Evolutionary conservation across 2,113 vertebrate species (phyloP).

Genomic region (Epinephelus lanceolatus): DNA sequence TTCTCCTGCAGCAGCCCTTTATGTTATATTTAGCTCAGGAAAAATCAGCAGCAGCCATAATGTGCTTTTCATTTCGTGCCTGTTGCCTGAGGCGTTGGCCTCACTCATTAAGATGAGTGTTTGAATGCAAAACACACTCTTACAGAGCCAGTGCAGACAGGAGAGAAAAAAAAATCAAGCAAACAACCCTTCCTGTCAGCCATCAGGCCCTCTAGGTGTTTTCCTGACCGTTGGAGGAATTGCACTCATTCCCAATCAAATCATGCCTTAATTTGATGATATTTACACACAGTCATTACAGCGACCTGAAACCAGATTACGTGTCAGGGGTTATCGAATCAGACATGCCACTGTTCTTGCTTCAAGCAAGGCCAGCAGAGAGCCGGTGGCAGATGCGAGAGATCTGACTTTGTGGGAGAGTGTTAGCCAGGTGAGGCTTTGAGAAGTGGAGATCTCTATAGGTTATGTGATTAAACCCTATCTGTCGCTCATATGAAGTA

Average conservation of each 20-base stretch:
- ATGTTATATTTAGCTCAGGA: conserved; percentile 71
- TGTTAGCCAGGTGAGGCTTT: conserved; percentile 28
- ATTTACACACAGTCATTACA: conserved; percentile 63
- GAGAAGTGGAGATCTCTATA: neutral
- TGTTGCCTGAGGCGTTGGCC: conserved; percentile 65
- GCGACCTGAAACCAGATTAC: conserved; percentile 65
- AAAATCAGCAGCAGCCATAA: conserved; percentile 74
- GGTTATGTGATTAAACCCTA: neutral
- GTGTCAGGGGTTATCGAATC: conserved; percentile 65
- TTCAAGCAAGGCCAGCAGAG: conserved; percentile 36
- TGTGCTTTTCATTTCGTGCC: conserved; percentile 79
- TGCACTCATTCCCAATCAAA: conserved; percentile 55
- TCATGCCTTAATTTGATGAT: conserved; percentile 64
- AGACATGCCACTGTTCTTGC: conserved; percentile 53
- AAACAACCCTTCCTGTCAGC: conserved; percentile 47
- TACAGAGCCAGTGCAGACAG: conserved; percentile 20
- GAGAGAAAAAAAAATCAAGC: neutral
- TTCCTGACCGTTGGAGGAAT: conserved; percentile 57
- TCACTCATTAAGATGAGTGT: conserved; percentile 74
- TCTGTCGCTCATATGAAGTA: conserved; percentile 2
- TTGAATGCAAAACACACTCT: conserved; percentile 71
- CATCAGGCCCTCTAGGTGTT: conserved; percentile 50
- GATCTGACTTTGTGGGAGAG: conserved; percentile 36
- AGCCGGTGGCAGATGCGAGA: conserved; percentile 28
- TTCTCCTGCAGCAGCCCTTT: conserved; percentile 56